Evolutionary conservation across 2,888 invertebrate species (phyloP).

Genomic region (Cataglyphis livida): DNA sequence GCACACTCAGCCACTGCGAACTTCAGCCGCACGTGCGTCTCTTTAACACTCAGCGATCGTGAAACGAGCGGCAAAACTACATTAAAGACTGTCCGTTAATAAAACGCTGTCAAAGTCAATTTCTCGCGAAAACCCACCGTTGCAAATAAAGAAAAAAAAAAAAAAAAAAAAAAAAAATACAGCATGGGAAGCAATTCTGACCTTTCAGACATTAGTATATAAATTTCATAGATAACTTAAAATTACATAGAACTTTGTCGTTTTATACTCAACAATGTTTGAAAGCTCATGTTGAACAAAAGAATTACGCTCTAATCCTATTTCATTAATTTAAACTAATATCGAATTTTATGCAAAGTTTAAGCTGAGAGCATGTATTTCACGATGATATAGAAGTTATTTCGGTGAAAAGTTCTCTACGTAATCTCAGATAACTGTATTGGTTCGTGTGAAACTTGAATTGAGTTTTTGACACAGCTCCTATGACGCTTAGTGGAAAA

Average conservation of each 20-base stretch:
- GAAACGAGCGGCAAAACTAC: constrained; percentile 7
- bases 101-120: constrained; percentile 17
- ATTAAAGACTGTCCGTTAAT: constrained; percentile 11
- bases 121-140: background rate
- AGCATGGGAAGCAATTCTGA: constrained; percentile 6
- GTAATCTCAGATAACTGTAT: constrained; percentile 2
- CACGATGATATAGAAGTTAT: background rate
- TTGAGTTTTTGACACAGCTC: constrained; percentile 16
- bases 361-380: background rate
- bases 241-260: constrained; percentile 12
- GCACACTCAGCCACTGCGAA: background rate
- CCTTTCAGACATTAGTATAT: background rate
- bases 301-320: background rate
- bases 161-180: background rate
- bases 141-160: background rate
- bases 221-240: background rate
- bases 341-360: constrained; percentile 24
- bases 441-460: constrained; percentile 25
- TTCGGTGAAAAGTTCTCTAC: background rate
- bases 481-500: background rate
- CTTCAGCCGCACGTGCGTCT: constrained; percentile 16
- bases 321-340: constrained; percentile 6
- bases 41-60: constrained; percentile 13
- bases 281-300: background rate
- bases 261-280: background rate